phyloP scores from a whole-genome alignment of 2,113 vertebrate genomes.

The Scomber japonicus region DNA sequence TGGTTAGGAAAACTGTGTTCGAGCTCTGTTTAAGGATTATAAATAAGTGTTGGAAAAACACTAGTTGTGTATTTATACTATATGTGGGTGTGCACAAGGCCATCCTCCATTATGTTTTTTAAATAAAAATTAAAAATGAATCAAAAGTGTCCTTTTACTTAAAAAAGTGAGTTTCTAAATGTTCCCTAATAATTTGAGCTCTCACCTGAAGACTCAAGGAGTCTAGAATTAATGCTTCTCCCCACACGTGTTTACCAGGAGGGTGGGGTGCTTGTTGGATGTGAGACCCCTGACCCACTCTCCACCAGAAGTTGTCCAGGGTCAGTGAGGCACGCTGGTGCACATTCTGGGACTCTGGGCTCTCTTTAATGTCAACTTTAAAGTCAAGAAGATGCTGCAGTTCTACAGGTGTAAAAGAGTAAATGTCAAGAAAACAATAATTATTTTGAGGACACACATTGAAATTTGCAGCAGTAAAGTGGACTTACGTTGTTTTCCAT shows the following conservation, averaged over 20 bases:
- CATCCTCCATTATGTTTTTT: no score
- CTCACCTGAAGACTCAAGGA: constrained; percentile 91
- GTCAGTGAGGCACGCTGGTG: constrained; percentile 90
- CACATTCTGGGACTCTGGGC: constrained; percentile 86
- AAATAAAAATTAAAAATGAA: neutral
- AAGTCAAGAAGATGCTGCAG: constrained; percentile 82
- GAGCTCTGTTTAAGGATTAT: neutral
- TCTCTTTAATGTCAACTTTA: constrained; percentile 83
- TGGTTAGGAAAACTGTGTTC: neutral
- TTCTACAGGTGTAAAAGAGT: constrained; percentile 65
- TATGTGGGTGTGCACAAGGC: neutral
- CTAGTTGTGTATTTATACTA: no score
- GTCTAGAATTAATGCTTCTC: constrained; percentile 94
- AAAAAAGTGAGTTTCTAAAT: neutral
- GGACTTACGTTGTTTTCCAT: neutral
- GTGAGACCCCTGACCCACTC: constrained; percentile 96
- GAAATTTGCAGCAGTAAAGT: neutral
- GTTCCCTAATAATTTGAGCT: neutral
- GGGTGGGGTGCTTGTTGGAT: constrained; percentile 96
- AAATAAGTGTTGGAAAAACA: neutral
- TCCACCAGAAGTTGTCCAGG: constrained; percentile 96
- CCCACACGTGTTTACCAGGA: constrained; percentile 96
- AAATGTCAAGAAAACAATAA: no score
- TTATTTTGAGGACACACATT: neutral
- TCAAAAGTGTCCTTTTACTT: neutral